Base-by-base conservation (phyloP, 2,888 invertebrate genomes). In the Microdon myrmicae region DNA sequence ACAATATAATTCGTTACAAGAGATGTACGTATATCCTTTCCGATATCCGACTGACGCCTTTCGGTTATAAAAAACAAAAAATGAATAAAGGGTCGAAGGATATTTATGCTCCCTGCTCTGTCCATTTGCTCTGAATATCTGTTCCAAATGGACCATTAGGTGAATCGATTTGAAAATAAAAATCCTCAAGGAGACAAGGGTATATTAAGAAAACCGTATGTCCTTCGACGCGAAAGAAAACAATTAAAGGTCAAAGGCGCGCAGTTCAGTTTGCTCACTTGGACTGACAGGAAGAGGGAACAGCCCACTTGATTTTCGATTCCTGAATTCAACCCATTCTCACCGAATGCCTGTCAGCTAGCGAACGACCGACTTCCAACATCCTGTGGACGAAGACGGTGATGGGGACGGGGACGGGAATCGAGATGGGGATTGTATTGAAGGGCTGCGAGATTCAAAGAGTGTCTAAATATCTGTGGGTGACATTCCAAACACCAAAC, bases 401-500 rank as follows among this genome's bases (percentile, higher is more conserved):
- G 47, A 43, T 53, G 32, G 48, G 38, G 23, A 37, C 60, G 37
- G 38, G 16, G 48, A 44, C n/a, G 58, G 32, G 51, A 47, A 56
- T 51, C 31, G 66, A 47, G 55, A 54, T 6, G 8, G 1, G 29
- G 34, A 31, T 4, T 31, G 29, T 23, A 14, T 32, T 20, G 41
- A 8, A 54, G 59, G 29, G 8, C 28, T 47, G 17, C 20, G 9
- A 34, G 10, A 53, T 32, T 39, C 48, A 54, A 56, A 68, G 68
- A 70, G 69, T 70, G 69, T 70, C 69, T 69, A 70, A 72, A 74
- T 74, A 75, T 79, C 79, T 79, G 79, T 73, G 75, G 75, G 73
- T 79, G 79, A 79, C 79, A 78, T 73, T 71, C 72, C 74, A 73
- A 74, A 76, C 76, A 75, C 75, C 76, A 73, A 75, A 75, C 73